A percentile compares a stretch with the other conserved stretches of the same genome.
phyloP scores from a whole-genome alignment of 2,888 invertebrate genomes.

The Pachycephus smyrnensis region DNA sequence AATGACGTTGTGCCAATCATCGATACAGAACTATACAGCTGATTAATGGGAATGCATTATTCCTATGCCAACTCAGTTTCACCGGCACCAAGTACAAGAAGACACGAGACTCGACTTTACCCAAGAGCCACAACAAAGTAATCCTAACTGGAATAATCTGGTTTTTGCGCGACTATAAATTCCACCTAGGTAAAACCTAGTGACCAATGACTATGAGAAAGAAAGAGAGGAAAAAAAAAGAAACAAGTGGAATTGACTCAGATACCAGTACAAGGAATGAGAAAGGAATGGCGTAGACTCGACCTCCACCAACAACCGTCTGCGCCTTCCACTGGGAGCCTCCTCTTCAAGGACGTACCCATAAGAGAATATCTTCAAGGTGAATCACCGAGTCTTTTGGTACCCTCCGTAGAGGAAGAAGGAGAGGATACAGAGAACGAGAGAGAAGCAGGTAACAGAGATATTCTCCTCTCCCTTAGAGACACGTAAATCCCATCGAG shows the following conservation, averaged over 20 bases:
- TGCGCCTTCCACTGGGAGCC: not conserved
- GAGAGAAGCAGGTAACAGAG: not conserved
- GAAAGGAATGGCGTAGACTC: not conserved
- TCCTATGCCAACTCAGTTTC: not conserved
- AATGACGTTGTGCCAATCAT: not conserved
- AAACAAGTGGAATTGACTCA: conserved; percentile 3
- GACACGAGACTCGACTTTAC: not conserved
- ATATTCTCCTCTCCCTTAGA: not conserved
- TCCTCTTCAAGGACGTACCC: conserved; percentile 45
- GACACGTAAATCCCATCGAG: not conserved
- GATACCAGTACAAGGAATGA: conserved; percentile 3
- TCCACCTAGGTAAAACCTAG: not conserved
- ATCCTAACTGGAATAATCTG: not conserved
- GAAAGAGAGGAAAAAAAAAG: conserved; percentile 18
- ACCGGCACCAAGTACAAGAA: not conserved
- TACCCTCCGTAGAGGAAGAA: not conserved
- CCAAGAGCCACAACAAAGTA: not conserved
- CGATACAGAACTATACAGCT: not conserved
- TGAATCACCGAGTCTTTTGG: conserved; percentile 46
- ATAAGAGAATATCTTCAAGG: conserved; percentile 53
- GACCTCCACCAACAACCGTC: not conserved
- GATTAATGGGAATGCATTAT: not conserved
- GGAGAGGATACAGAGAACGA: not conserved
- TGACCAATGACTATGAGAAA: not conserved
- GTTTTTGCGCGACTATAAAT: not conserved